Evolutionary conservation across 2,113 vertebrate genomes (phyloP), one percentile per base, ranked within the genome.

Genomic region (Sinocyclocheilus rhinocerous): DNA sequence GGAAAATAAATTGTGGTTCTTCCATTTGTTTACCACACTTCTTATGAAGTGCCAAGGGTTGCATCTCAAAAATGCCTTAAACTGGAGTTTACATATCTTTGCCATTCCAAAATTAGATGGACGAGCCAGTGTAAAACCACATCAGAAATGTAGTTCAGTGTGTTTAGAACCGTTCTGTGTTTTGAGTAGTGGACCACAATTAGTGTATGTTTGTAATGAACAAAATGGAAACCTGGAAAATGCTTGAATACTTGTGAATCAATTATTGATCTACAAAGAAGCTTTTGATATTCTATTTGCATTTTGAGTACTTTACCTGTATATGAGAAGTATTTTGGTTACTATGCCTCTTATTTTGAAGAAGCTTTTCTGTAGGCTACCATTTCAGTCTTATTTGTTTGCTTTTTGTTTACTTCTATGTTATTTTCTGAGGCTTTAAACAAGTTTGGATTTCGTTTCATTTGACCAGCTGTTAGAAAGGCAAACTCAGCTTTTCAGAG

Each of bases 241-340:
- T 94, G 95, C 95, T 96, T 96, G 95, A 96, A 93, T 91, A 91
- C 87, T 90, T 91, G 89, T 92, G 89, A 93, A 83, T 88, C 92
- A 89, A 92, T 91, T 88, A 76, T 91, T 90, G 91, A 92, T 61
- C 90, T 90, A 83, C 90, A 89, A 90, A 89, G 59, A 76, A 87
- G 89, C 88, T 89, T 94, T 92, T 91, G 81, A 91, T 94, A 90
- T 86, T 90, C 89, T 78, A 81, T 86, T 81, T 83, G 87, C 91
- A 89, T 91, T 92, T 92, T 75, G 59, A 85, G 76, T 83, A 24
- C 83, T 48, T 80, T 87, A 7, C 48, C 33, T 90, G 85, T 88
- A 87, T 81, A 87, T 88, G 67, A 81, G 63, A 50, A 86, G 84
- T 45, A 70, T 82, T 45, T 48, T 70, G 65, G 42, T 61, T 36